These are phyloP conservation scores for Phoenicopterus ruber DNA, from an alignment of 2,113 vertebrate genomes.

Conservation along the genomic window DNA sequence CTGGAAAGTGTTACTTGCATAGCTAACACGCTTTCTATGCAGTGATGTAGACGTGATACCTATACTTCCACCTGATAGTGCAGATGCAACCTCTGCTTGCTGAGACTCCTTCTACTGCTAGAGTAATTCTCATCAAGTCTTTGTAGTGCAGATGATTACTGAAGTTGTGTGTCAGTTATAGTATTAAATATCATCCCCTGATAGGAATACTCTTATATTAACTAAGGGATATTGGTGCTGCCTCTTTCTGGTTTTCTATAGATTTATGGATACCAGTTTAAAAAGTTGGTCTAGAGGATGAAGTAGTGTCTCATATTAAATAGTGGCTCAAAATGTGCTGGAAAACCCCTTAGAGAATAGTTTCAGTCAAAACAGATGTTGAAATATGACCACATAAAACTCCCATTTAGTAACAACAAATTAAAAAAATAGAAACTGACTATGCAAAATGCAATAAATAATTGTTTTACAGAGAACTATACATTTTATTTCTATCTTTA, in stretches of 20 bases:
- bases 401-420: neutral
- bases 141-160: neutral
- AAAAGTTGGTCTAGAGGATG: neutral
- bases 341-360: neutral
- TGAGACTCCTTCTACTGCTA: neutral
- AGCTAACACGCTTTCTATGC: neutral
- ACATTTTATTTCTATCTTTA: neutral
- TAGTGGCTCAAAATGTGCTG: neutral
- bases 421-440: neutral
- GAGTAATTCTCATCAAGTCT: neutral
- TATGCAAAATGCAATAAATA: neutral
- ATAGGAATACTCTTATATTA: neutral
- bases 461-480: neutral
- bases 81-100: neutral
- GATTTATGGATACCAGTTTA: neutral
- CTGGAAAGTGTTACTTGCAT: neutral
- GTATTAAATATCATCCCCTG: neutral
- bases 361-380: neutral
- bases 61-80: neutral
- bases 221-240: neutral
- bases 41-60: neutral
- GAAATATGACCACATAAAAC: neutral
- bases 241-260: neutral
- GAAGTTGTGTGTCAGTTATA: neutral
- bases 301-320: neutral